phyloP scores from a whole-genome alignment of 64 coral and sea anemone genomes.

The Hydrozoanthus tunicans region DNA sequence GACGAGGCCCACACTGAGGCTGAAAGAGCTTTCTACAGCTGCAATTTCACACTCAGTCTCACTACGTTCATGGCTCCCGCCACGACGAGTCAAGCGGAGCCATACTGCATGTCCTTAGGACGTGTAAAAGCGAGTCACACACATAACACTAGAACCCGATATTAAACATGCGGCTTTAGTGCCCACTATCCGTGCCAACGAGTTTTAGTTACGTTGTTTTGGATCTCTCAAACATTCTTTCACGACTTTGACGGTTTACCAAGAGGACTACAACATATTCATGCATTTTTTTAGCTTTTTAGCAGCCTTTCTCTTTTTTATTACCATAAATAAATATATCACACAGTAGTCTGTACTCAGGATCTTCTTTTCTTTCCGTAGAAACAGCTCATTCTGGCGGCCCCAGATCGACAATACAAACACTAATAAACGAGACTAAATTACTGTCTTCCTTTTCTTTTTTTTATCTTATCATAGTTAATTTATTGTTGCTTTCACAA shows the following conservation, averaged over 20 bases:
- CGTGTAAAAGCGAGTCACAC: not conserved
- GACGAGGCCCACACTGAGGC: no score
- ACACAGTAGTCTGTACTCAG: not conserved
- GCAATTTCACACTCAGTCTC: no score
- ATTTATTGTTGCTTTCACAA: not conserved
- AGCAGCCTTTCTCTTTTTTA: not conserved
- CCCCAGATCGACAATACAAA: not conserved
- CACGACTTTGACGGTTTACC: no score
- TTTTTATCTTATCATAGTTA: not conserved
- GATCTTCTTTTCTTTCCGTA: not conserved
- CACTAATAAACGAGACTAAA: not conserved
- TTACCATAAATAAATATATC: not conserved
- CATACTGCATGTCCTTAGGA: no score
- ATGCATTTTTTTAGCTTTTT: no score
- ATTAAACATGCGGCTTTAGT: conserved; percentile 7
- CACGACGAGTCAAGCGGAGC: no score
- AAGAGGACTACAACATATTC: no score
- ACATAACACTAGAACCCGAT: not conserved
- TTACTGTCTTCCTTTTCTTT: not conserved
- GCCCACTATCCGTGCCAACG: not conserved
- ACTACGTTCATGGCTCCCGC: no score
- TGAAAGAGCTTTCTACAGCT: no score
- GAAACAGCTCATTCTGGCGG: not conserved
- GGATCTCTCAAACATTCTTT: not conserved
- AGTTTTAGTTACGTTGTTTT: conserved; percentile 1